Conservation (phyloP, 1,140 invertebrate genomes). For the Coenobita brevimanus region DNA sequence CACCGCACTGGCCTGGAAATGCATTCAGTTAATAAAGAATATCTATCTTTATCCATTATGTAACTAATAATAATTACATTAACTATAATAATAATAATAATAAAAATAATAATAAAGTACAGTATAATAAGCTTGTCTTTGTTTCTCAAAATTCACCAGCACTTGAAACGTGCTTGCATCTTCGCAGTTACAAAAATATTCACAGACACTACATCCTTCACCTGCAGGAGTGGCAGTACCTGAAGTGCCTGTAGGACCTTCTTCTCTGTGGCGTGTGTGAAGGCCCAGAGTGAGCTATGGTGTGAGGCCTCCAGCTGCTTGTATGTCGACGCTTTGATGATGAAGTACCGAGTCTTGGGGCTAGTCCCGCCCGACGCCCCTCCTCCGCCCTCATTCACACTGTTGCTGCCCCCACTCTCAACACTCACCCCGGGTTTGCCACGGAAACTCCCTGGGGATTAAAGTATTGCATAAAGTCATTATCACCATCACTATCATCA, state of each 20-base stretch:
- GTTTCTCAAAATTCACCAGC: too few relatives aligned
- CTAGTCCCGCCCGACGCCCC: background rate
- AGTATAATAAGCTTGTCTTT: too few relatives aligned
- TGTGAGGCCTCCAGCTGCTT: conserved; percentile 75
- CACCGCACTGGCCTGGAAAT: conserved; percentile 74
- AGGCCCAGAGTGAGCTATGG: conserved; percentile 75
- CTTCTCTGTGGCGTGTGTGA: conserved; percentile 74
- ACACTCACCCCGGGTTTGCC: background rate
- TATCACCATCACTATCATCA: too few relatives aligned
- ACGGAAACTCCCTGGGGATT: too few relatives aligned
- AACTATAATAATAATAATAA: too few relatives aligned
- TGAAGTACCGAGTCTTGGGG: conserved; percentile 72
- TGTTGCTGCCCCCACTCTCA: background rate
- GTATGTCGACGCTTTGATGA: conserved; percentile 76
- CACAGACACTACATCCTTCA: background rate
- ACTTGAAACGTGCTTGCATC: too few relatives aligned
- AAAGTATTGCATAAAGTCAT: too few relatives aligned
- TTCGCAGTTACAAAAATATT: background rate
- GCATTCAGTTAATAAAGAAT: too few relatives aligned
- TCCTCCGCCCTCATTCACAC: background rate
- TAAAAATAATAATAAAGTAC: too few relatives aligned
- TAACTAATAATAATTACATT: too few relatives aligned
- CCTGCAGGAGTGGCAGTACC: conserved; percentile 70
- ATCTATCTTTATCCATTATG: too few relatives aligned
- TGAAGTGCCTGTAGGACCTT: conserved; percentile 74